Evolutionary conservation across 2,113 vertebrate genomes (phyloP), one percentile per base, ranked within the genome.

Genomic region (pig (Sus scrofa)): DNA sequence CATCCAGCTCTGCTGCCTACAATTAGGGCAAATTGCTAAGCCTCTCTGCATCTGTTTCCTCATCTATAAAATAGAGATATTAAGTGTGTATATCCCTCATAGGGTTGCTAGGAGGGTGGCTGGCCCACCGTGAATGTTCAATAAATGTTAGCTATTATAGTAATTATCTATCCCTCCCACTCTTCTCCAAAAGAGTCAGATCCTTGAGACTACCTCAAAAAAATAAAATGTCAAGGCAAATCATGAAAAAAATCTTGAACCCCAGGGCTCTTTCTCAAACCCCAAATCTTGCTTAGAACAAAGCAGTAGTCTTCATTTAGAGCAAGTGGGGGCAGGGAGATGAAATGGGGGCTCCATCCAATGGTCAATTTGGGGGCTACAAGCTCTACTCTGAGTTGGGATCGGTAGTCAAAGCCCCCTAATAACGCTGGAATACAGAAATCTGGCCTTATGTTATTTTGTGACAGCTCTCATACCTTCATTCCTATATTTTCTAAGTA

Each of bases 151-250:
- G 16, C 54, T 74, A 4, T 37, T 32, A 65, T 16, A 7, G n/a
- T 50, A 50, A 15, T 44, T 54, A 78, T 37, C 50, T 50, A 37
- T 70, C 78, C 65, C 63, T 50, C 75, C 54, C 11, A 37, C n/a
- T 62, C 13, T 63, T n/a, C 22, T 95, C 30, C 22, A 39, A 39
- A 92, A 91, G n/a, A 74, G 32, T 94, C 39, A 82, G 30, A 74
- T 34, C 44, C 44, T 73, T 86, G 37, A 27, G 32, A 16, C n/a
- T 14, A 34, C 34, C 32, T 95, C 16, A 82, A 86, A 68, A 65
- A 93, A 71, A n/a, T 26, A 92, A 97, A 92, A 50, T 34, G 24
- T 7, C 7, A 56, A 56, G n/a, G 78, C n/a, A 83, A 88, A 86
- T 52, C 50, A 60, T 11, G 6, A 71, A 70, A 63, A 74, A 91